Base-by-base conservation (phyloP, 2,797 vertebrate genomes). In the Tauraco hartlaubi region DNA sequence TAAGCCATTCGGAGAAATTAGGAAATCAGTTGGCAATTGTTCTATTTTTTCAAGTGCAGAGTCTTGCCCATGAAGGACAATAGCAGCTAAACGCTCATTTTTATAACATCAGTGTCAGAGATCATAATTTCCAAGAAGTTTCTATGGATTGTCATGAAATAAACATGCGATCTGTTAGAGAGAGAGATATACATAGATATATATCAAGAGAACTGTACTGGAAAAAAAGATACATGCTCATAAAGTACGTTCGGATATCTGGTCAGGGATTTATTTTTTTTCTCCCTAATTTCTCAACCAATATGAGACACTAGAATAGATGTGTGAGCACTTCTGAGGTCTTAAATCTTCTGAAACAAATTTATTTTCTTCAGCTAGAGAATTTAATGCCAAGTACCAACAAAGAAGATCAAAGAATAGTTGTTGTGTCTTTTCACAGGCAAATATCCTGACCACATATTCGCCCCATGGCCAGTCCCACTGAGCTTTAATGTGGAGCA, bases 121-220 rank as follows among this genome's bases (percentile, higher is more conserved):
- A 69, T 37, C 37, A 56, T 52, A 28, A 78, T 94, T 94, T 81
- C 85, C 89, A 88, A 61, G 46, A 91, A 88, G 73, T 41, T 90
- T 58, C 35, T 33, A n/a, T 5, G 43, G 9, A 51, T 62, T 55
- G 9, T 29, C 72, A 72, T 25, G 29, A 69, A 84, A 67, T 17
- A 90, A 84, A 22, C 22, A 33, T 4, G 20, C 55, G 48, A 66
- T 44, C 23, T 84, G 23, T 52, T 26, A 48, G 9, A 69, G 11
- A 48, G 9, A 69, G 11, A 35, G 5, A 74, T 6, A 35, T n/a
- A n/a, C 5, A 58, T 6, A 61, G 4, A 41, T 15, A 39, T 9
- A 4, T 31, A 39, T 29, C 17, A 35, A 63, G 29, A 85, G 15
- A 66, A 66, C 41, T 43, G 52, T 9, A 54, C 46, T 58, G 73